Evolutionary conservation across 2,113 vertebrate genomes (phyloP), one percentile per base, ranked within the genome.

Genomic region (Baryphthengus martii): DNA sequence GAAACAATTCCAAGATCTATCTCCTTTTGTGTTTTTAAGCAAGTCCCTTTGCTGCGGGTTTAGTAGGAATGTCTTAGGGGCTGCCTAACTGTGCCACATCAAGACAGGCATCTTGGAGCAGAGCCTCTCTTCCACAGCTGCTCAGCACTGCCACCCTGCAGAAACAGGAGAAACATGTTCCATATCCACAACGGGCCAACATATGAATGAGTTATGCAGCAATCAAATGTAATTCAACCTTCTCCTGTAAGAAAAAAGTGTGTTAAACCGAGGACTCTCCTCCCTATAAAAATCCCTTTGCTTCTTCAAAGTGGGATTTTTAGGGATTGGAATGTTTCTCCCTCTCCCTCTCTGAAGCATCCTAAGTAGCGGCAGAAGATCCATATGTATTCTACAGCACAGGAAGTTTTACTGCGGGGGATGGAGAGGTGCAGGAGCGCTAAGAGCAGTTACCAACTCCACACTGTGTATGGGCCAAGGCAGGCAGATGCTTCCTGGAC

Each of bases 1-100:
- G 53, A 83, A 93, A 85, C 49, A 88, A 92, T 63, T 89, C 15
- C 56, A 84, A 76, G 17, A 82, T 39, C 55, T 88, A 74, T 67
- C 70, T 74, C 31, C 50, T 66, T 82, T 67, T 79, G 31, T 79
- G 86, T 90, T 82, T 40, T 87, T 72, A 84, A 50, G 49, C 20
- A 47, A 19, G 62, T 40, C 28, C 72, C 21, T 37, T 19, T 61
- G 37, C 28, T 50, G 9, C 28, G 87, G 44, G 25, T 40, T 85
- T 62, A 89, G 31, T 47, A 76, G 89, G 42, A 76, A 76, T 33
- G 40, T 56, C 55, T 79, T 55, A 45, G 50, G 56, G 61, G 44
- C 47, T 93, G 45, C 26, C n/a, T 52, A 81, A 90, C 28, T 49
- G 15, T 74, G 52, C 24, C 72, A 94, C 67, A 82, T 58, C 44